These are phyloP conservation scores for Brotula barbata DNA, from an alignment of 2,797 vertebrate species.

Conservation along the genomic window DNA sequence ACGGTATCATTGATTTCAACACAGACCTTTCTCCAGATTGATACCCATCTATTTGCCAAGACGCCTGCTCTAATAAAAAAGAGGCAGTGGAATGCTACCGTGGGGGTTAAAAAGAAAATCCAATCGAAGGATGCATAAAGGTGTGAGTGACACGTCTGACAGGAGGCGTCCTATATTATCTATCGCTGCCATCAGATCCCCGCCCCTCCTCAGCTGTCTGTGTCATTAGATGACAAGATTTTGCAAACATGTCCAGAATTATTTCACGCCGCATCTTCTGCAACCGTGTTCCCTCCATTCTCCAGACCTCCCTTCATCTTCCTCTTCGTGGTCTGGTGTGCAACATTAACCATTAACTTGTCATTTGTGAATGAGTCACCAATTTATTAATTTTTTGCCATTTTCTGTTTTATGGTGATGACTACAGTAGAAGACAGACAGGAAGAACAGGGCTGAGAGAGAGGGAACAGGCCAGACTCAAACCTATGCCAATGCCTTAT, in stretches of 20 bases:
- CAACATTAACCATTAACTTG: slow-evolving; percentile 55
- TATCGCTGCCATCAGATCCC: slow-evolving; percentile 3
- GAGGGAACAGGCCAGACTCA: too few species aligned
- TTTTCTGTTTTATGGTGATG: too few species aligned
- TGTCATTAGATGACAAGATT: slow-evolving; percentile 57
- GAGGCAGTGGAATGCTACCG: slow-evolving; percentile 21
- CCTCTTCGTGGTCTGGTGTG: slow-evolving; percentile 53
- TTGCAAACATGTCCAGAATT: slow-evolving; percentile 68
- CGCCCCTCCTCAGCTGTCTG: slow-evolving; percentile 39
- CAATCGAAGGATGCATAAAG: slow-evolving; percentile 43
- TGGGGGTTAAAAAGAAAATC: slow-evolving; percentile 50
- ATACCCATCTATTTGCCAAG: slow-evolving; percentile 7
- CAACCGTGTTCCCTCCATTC: background rate
- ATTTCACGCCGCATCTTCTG: slow-evolving; percentile 67
- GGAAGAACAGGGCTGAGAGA: too few species aligned
- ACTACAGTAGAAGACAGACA: too few species aligned
- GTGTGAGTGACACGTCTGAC: slow-evolving; percentile 47
- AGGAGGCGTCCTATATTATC: slow-evolving; percentile 37
- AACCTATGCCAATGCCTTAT: too few species aligned
- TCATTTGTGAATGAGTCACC: too few species aligned
- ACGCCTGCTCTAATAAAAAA: slow-evolving; percentile 30
- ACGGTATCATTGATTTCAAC: slow-evolving; percentile 6
- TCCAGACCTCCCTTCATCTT: background rate
- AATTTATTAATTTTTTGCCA: too few species aligned
- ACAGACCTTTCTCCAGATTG: slow-evolving; percentile 2